Conservation (phyloP, 2,888 invertebrate genomes). For the Anorthoa munda region DNA sequence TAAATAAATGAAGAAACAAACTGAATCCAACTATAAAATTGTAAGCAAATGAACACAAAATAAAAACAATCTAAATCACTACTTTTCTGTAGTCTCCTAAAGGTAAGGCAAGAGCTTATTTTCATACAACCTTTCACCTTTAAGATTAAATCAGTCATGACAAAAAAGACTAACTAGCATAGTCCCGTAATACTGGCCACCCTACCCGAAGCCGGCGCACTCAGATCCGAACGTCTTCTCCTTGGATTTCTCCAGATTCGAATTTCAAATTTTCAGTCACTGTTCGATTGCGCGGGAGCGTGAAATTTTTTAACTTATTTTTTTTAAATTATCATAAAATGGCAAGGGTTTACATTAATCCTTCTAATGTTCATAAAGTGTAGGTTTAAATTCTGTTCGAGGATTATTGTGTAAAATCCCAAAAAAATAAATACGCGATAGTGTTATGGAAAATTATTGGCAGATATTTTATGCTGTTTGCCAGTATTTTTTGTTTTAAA, state of each 20-base stretch:
- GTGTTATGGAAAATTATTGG: conserved; percentile 35
- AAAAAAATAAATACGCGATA: conserved; percentile 39
- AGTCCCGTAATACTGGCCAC: conserved; percentile 54
- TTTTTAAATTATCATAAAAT: conserved; percentile 62
- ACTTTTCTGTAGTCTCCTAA: conserved; percentile 4
- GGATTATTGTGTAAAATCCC: conserved; percentile 41
- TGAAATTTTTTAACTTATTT: conserved; percentile 72
- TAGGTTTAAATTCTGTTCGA: conserved; percentile 50
- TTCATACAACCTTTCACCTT: conserved; percentile 45
- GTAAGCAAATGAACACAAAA: conserved; percentile 14
- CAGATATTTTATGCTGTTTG: conserved; percentile 29
- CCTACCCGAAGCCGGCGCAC: conserved; percentile 68
- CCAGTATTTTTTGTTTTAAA: conserved; percentile 22
- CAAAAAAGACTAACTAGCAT: conserved; percentile 55
- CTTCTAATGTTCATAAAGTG: conserved; percentile 55
- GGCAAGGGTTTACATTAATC: conserved; percentile 51
- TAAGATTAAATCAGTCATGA: conserved; percentile 50
- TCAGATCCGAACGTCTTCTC: conserved; percentile 76
- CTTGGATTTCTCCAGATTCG: conserved; percentile 86
- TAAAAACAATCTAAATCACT: conserved; percentile 19
- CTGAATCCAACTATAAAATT: not conserved
- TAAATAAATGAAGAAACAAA: not conserved
- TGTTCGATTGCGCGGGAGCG: conserved; percentile 83
- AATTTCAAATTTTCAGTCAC: conserved; percentile 90
- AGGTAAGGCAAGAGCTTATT: conserved; percentile 33